Percentiles rank a stretch among this genome's conserved stretches.
Conservation (phyloP, 1,140 invertebrate genomes). For the Aricia agestis region DNA sequence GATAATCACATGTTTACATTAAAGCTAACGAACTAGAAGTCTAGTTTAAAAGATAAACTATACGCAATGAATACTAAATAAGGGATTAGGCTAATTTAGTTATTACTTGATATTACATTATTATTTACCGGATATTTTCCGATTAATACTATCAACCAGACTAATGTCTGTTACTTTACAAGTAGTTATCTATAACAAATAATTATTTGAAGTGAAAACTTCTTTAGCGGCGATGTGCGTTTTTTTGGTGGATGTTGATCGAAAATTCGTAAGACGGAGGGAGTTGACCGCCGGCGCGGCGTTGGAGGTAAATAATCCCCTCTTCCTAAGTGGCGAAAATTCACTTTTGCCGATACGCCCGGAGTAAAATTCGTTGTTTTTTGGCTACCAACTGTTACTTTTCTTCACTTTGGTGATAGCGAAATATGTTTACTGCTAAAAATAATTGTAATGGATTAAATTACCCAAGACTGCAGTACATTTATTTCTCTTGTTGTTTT, state of each 20-base stretch:
- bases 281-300: no score
- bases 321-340: no score
- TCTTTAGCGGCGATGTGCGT: no score
- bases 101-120: not conserved
- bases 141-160: not conserved
- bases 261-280: no score
- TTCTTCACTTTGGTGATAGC: no score
- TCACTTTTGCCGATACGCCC: no score
- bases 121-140: not conserved
- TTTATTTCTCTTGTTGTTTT: slow-evolving; percentile 11
- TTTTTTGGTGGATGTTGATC: no score
- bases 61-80: slow-evolving; percentile 4
- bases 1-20: slow-evolving; percentile 8
- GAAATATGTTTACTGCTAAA: not conserved
- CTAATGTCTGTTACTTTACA: no score
- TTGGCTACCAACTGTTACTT: not conserved
- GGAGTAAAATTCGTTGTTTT: no score
- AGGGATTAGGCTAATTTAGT: not conserved
- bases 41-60: not conserved
- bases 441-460: not conserved
- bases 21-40: slow-evolving; percentile 8
- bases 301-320: no score
- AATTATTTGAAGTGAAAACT: no score
- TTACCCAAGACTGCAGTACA: not conserved
- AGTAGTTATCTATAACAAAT: no score